Conservation (phyloP, 2,888 invertebrate species). For the Ochlodes sylvanus region DNA sequence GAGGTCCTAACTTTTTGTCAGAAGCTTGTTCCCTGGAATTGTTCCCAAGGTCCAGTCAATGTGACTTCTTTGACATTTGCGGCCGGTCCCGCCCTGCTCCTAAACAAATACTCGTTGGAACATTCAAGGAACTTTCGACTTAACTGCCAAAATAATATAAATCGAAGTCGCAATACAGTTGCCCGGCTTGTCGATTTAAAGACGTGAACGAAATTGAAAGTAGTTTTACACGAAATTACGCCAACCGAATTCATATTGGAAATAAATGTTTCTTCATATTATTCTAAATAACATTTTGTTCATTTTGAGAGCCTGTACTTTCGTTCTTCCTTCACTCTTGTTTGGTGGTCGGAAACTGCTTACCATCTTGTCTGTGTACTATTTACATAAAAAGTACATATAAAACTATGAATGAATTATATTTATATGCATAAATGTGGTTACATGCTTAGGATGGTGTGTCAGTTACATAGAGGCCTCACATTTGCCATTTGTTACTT, state of each 20-base stretch:
- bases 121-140: slow-evolving; percentile 11
- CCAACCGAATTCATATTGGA: neutral
- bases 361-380: too few relatives aligned
- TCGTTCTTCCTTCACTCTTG: too few relatives aligned
- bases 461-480: too few relatives aligned
- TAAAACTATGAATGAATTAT: too few relatives aligned
- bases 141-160: slow-evolving; percentile 5
- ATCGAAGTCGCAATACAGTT: slow-evolving; percentile 4
- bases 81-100: slow-evolving; percentile 56
- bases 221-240: neutral
- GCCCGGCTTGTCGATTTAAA: neutral
- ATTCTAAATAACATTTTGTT: too few relatives aligned
- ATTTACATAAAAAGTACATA: too few relatives aligned
- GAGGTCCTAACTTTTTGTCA: slow-evolving; percentile 31
- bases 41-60: slow-evolving; percentile 61
- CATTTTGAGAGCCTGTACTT: too few relatives aligned
- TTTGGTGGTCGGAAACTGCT: too few relatives aligned
- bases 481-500: too few relatives aligned
- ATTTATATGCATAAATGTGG: too few relatives aligned
- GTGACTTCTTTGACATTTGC: slow-evolving; percentile 76
- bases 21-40: slow-evolving; percentile 50
- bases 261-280: neutral
- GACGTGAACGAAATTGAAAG: slow-evolving; percentile 3
- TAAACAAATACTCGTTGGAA: slow-evolving; percentile 20
- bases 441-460: too few relatives aligned